phyloP scores from a whole-genome alignment of 2,888 invertebrate species.

The Oxyteleia sp. region DNA sequence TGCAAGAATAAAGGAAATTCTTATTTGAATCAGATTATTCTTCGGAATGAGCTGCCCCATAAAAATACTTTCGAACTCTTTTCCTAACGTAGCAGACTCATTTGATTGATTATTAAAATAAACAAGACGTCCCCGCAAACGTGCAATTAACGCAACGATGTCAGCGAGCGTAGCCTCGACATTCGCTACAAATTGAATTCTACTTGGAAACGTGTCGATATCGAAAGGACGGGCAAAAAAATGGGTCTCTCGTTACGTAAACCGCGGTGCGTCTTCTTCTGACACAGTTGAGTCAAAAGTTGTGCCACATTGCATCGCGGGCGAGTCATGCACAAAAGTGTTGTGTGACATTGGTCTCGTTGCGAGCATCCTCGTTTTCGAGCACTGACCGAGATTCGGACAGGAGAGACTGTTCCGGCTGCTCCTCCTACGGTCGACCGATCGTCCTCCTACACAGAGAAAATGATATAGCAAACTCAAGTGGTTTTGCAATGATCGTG shows the following conservation, averaged over 20 bases:
- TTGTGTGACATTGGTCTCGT: constrained; percentile 60
- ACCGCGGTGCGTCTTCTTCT: not conserved
- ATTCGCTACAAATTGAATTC: not conserved
- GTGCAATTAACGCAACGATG: too few species aligned
- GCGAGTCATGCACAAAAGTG: constrained; percentile 31
- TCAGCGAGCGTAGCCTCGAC: not conserved
- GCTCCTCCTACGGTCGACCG: constrained; percentile 61
- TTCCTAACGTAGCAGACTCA: too few species aligned
- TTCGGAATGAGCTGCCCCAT: too few species aligned
- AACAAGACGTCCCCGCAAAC: too few species aligned
- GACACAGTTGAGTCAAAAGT: constrained; percentile 47
- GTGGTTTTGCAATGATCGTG: not conserved
- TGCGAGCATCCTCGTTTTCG: constrained; percentile 63
- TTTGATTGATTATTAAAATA: too few species aligned
- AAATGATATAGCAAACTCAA: not conserved
- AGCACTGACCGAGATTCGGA: constrained; percentile 72
- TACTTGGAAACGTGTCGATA: not conserved
- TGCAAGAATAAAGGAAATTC: too few species aligned
- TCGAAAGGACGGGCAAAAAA: constrained; percentile 28
- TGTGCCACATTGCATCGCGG: constrained; percentile 35
- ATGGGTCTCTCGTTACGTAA: constrained; percentile 29
- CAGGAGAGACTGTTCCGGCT: constrained; percentile 64
- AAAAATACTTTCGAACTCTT: too few species aligned
- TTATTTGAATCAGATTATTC: too few species aligned
- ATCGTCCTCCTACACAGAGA: constrained; percentile 54